Evolutionary conservation across 53 echinoderm and acorn worm genomes (phyloP).

Genomic region (Mesocentrotus franciscanus): DNA sequence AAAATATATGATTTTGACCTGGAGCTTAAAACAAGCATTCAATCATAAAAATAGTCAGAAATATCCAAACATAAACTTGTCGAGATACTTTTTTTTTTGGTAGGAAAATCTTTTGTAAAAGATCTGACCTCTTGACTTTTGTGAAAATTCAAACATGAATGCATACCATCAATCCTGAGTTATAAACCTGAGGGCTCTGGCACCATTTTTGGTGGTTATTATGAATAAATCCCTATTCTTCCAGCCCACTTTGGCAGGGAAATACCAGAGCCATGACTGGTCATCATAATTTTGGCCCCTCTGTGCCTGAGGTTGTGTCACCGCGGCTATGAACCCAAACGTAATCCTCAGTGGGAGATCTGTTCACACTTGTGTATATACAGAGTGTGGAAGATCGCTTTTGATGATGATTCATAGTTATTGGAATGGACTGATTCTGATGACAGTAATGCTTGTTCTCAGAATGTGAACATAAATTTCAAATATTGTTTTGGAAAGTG

Average conservation of each 20-base stretch:
- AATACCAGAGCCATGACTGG: slow-evolving; percentile 59
- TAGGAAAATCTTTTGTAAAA: background rate
- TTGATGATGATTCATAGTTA: background rate
- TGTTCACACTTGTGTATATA: background rate
- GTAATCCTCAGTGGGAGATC: background rate
- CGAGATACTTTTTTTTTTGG: background rate
- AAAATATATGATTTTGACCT: background rate
- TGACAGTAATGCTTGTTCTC: background rate
- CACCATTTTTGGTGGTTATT: background rate
- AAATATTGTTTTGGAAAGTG: background rate
- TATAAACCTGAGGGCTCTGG: background rate
- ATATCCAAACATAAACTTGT: background rate
- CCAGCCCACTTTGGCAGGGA: slow-evolving; percentile 5
- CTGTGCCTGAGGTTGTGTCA: slow-evolving; percentile 4
- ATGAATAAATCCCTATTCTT: slow-evolving; percentile 6
- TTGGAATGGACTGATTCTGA: background rate
- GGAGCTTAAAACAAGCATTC: background rate
- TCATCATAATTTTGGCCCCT: slow-evolving; percentile 32
- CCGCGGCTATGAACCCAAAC: background rate
- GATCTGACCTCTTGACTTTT: background rate
- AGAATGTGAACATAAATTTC: background rate
- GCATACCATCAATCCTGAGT: slow-evolving; percentile 6
- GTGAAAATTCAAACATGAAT: background rate
- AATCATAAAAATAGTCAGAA: background rate
- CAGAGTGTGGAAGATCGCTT: background rate